Conservation (phyloP, 2,888 invertebrate species). For the Mythimna ferrago region DNA sequence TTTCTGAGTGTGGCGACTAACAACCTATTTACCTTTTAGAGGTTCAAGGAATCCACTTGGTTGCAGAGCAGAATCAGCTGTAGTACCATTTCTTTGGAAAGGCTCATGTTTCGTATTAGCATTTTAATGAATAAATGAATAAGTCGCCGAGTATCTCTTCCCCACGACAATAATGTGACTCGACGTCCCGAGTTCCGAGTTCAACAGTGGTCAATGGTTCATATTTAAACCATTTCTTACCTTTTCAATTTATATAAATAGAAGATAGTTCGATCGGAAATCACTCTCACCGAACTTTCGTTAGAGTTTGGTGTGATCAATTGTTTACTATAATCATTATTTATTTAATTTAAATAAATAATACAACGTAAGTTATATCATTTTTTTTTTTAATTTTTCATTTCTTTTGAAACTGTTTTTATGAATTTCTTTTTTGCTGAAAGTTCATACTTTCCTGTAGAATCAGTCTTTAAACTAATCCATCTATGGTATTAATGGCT, state of each 20-base stretch:
- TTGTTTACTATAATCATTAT: background rate
- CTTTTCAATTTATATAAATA: constrained; percentile 6
- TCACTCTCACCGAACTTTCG: constrained; percentile 2
- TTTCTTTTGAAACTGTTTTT: background rate
- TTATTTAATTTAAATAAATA: constrained; percentile 1
- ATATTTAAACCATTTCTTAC: background rate
- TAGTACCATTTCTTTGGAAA: too few species aligned
- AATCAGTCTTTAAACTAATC: background rate
- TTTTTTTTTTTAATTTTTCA: background rate
- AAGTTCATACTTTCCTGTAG: background rate
- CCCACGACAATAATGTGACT: background rate
- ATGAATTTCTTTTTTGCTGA: background rate
- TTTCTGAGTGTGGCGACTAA: too few species aligned
- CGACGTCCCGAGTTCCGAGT: background rate
- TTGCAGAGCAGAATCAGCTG: too few species aligned
- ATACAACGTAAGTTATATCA: background rate
- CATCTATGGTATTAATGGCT: background rate
- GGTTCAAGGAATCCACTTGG: too few species aligned
- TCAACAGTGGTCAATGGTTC: background rate
- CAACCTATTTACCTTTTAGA: too few species aligned
- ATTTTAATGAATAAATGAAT: background rate
- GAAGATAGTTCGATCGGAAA: background rate
- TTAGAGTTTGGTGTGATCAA: background rate
- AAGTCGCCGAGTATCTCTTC: background rate
- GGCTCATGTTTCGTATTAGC: background rate